A percentile compares a stretch with the other conserved stretches of the same genome.
Evolutionary conservation across 2,888 invertebrate species (phyloP).

Genomic region (Patella depressa): DNA sequence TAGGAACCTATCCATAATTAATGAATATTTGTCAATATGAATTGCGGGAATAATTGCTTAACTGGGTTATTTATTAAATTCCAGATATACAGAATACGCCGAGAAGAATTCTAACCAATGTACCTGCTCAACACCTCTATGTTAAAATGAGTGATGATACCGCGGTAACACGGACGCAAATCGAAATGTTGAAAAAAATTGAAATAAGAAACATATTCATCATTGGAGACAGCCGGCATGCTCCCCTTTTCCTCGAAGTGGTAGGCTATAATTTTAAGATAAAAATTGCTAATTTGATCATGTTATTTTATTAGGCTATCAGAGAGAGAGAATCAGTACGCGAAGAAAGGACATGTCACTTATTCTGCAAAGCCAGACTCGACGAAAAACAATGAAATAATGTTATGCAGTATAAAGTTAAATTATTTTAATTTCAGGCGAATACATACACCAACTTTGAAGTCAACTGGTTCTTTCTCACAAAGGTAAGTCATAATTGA

Average conservation of each 20-base stretch:
- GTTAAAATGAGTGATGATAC: slow-evolving; percentile 68
- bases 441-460: slow-evolving; percentile 11
- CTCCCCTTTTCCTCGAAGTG: slow-evolving; percentile 78
- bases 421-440: background rate
- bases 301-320: no score
- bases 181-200: slow-evolving; percentile 80
- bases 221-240: slow-evolving; percentile 81
- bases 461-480: slow-evolving; percentile 85
- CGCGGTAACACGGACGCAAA: slow-evolving; percentile 70
- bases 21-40: no score
- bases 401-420: background rate
- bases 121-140: slow-evolving; percentile 91
- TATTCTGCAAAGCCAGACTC: background rate
- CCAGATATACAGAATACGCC: slow-evolving; percentile 94
- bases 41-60: no score
- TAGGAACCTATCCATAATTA: no score
- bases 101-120: slow-evolving; percentile 89
- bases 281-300: no score
- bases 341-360: background rate
- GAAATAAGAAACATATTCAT: slow-evolving; percentile 93
- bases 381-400: background rate
- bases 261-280: slow-evolving; percentile 40
- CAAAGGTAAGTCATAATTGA: slow-evolving; percentile 74
- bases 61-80: no score
- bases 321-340: no score